phyloP scores from a whole-genome alignment of 2,888 invertebrate species.

The Pheosia tremula region DNA sequence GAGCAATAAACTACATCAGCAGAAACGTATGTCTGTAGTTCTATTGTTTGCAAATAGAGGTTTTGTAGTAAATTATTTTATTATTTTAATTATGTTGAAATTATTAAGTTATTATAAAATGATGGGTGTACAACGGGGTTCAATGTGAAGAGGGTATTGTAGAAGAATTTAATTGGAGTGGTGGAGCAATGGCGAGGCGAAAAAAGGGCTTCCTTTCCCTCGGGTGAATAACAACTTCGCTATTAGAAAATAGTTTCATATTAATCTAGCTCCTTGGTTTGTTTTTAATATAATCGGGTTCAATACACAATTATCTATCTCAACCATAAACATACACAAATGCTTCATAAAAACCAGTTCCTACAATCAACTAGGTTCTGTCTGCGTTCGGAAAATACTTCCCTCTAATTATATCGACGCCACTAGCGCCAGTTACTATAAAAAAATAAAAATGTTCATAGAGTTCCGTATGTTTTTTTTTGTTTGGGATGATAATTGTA shows the following conservation, averaged over 20 bases:
- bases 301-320: conserved; percentile 3
- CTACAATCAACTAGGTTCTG: conserved; percentile 17
- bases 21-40: not conserved
- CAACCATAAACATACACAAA: conserved; percentile 8
- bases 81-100: too few relatives aligned
- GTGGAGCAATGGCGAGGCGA: too few relatives aligned
- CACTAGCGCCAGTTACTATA: conserved; percentile 26
- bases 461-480: conserved; percentile 14
- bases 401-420: conserved; percentile 30
- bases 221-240: too few relatives aligned
- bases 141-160: too few relatives aligned
- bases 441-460: conserved; percentile 4
- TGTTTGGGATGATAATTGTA: not conserved
- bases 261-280: not conserved
- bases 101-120: too few relatives aligned
- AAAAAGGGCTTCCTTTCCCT: too few relatives aligned
- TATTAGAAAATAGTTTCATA: too few relatives aligned
- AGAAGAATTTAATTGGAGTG: too few relatives aligned
- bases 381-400: conserved; percentile 20
- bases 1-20: not conserved
- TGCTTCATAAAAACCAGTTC: conserved; percentile 19
- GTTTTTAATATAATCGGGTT: not conserved
- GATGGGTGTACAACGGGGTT: too few relatives aligned
- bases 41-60: not conserved
- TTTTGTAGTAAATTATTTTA: too few relatives aligned